These are phyloP conservation scores for Galerucella nymphaeae DNA, from an alignment of 2,888 invertebrate genomes.

Conservation along the genomic window DNA sequence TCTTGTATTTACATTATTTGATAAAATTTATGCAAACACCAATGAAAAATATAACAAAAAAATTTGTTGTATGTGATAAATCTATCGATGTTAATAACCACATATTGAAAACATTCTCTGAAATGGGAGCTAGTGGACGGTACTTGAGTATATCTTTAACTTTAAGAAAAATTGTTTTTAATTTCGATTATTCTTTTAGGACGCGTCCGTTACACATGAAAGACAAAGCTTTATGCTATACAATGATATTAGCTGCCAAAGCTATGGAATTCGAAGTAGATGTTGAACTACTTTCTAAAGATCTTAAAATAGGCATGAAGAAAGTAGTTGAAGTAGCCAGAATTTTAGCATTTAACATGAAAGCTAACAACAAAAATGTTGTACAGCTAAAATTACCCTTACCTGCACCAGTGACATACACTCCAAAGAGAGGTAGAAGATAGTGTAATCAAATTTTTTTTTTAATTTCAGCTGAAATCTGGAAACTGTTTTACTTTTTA, in stretches of 20 bases:
- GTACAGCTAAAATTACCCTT: slow-evolving; percentile 59
- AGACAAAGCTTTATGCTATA: slow-evolving; percentile 60
- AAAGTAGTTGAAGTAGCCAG: slow-evolving; percentile 58
- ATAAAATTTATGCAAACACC: slow-evolving; percentile 54
- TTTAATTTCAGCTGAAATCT: neutral
- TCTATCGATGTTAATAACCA: slow-evolving; percentile 55
- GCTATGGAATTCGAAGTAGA: slow-evolving; percentile 57
- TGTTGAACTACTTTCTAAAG: slow-evolving; percentile 55
- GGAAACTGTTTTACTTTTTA: too few species aligned
- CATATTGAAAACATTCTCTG: slow-evolving; percentile 57
- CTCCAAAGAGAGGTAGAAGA: slow-evolving; percentile 43
- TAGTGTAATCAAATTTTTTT: slow-evolving; percentile 40
- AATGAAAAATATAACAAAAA: slow-evolving; percentile 54
- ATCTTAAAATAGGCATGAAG: slow-evolving; percentile 57
- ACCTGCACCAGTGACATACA: slow-evolving; percentile 47
- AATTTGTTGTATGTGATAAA: slow-evolving; percentile 54
- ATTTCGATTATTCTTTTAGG: slow-evolving; percentile 48
- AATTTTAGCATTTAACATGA: slow-evolving; percentile 56
- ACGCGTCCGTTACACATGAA: slow-evolving; percentile 59
- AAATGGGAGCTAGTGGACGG: slow-evolving; percentile 47
- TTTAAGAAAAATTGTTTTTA: neutral
- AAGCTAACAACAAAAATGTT: slow-evolving; percentile 48
- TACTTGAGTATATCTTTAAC: slow-evolving; percentile 34
- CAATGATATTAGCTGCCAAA: slow-evolving; percentile 58
- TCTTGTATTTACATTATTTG: slow-evolving; percentile 59